Evolutionary conservation across 2,113 vertebrate species (phyloP), one percentile per base, ranked within the genome.

Genomic region (Hypomesus transpacificus): DNA sequence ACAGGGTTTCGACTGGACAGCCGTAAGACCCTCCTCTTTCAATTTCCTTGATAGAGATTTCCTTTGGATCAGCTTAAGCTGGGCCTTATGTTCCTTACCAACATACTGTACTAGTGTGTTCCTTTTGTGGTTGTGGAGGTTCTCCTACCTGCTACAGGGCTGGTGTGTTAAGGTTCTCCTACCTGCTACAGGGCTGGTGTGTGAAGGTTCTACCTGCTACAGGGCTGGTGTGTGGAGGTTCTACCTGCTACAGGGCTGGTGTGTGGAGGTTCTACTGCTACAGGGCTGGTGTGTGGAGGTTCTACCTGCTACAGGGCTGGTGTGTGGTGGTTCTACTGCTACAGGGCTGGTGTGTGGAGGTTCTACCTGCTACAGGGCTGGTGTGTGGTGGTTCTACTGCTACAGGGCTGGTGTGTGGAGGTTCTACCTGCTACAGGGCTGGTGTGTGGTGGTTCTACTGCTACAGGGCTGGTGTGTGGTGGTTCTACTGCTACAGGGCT

Each of bases 11-110:
- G 68, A 71, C 70, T 80, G 76, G 69, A 68, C 67, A 71, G 66
- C 67, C 69, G 68, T 75, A 74, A 69, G 51, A 73, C 63, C 71
- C 60, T 75, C 70, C 62, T 76, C 58, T 70, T 70, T 75, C 72
- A 28, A 66, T 69, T 80, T 79, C 65, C 79, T 70, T 75, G 70
- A 75, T 75, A 75, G 74, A 77, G 68, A 81, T 83, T 80, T 78
- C 71, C 76, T 63, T 59, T 65, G 76, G 66, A 84, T 81, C 67
- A 34, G 72, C 68, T 20, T 67, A 77, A 64, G 76, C 75, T 78
- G 77, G 75, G 76, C 75, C 68, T 54, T 73, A 76, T 81, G 77
- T 85, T 80, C 68, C 75, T 65, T 74, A 59, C 39, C 34, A 59
- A 57, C 58, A 28, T 72, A 56, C 11, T 21, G 9, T 14, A 50